A percentile compares a stretch with the other conserved stretches of the same genome.
phyloP scores from a whole-genome alignment of 92 coral and sea anemone species.

The Porites divaricata region DNA sequence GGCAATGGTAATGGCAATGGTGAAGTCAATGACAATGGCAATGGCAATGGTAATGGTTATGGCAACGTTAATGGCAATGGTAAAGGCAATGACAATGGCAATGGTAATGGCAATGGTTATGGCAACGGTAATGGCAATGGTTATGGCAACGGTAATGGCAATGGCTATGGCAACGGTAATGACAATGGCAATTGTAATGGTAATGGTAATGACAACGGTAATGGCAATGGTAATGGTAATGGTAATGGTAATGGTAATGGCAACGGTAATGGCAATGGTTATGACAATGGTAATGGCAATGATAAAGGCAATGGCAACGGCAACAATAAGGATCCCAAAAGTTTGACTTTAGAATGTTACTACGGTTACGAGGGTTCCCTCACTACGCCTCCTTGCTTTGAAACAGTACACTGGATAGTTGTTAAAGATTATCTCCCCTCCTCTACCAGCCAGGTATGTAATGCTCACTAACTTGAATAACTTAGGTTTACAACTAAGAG shows the following conservation, averaged over 20 bases:
- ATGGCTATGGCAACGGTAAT: too few relatives aligned
- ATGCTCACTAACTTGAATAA: background rate
- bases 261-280: background rate
- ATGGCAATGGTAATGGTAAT: background rate
- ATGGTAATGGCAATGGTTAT: too few relatives aligned
- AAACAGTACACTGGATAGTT: constrained; percentile 24
- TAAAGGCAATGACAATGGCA: too few relatives aligned
- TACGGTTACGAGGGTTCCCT: constrained; percentile 36
- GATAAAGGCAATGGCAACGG: background rate
- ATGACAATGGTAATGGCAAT: background rate
- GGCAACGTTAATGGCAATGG: too few relatives aligned
- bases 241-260: background rate
- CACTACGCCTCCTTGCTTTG: constrained; percentile 38
- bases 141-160: too few relatives aligned
- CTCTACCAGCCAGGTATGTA: background rate
- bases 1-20: background rate
- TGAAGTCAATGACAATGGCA: too few relatives aligned
- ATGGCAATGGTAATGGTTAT: too few relatives aligned
- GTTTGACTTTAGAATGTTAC: background rate
- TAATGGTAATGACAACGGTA: background rate
- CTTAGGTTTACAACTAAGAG: background rate
- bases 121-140: background rate
- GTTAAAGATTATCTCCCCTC: background rate
- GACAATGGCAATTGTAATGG: background rate
- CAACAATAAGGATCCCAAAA: too few relatives aligned